These are phyloP conservation scores for Polydrusus cervinus DNA, from an alignment of 2,888 invertebrate species.

Conservation along the genomic window DNA sequence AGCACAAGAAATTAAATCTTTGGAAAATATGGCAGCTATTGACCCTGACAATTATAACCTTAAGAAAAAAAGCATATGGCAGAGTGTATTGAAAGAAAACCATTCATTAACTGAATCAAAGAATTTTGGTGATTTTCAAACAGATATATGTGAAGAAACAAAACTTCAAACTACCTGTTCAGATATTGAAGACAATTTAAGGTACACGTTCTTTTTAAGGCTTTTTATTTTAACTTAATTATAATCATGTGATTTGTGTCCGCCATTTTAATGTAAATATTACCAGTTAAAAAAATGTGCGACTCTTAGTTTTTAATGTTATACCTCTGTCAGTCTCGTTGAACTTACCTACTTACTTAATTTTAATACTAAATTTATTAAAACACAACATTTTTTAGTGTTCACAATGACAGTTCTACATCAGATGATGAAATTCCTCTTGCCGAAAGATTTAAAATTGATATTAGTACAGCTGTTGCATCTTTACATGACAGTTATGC, in stretches of 20 bases:
- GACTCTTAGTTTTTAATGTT: too few species aligned
- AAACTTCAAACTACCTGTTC: neutral
- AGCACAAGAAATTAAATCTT: conserved; percentile 13
- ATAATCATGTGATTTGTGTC: too few species aligned
- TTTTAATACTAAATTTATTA: too few species aligned
- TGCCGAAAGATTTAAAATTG: conserved; percentile 31
- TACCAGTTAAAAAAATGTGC: too few species aligned
- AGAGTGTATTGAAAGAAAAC: neutral
- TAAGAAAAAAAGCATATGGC: conserved; percentile 6
- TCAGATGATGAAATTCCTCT: conserved; percentile 46
- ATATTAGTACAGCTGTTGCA: conserved; percentile 1
- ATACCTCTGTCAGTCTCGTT: too few species aligned
- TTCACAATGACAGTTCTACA: conserved; percentile 14
- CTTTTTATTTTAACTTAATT: too few species aligned
- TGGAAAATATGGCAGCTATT: neutral
- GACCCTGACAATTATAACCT: conserved; percentile 3
- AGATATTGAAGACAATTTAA: conserved; percentile 11
- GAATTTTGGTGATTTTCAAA: neutral
- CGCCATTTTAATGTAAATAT: too few species aligned
- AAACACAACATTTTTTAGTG: neutral
- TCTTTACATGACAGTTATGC: neutral
- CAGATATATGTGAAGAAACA: neutral
- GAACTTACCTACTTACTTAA: too few species aligned
- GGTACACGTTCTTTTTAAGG: conserved; percentile 19
- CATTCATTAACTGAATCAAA: neutral